Conservation (phyloP, 2,113 vertebrate species). For the Chaetops frenatus region DNA sequence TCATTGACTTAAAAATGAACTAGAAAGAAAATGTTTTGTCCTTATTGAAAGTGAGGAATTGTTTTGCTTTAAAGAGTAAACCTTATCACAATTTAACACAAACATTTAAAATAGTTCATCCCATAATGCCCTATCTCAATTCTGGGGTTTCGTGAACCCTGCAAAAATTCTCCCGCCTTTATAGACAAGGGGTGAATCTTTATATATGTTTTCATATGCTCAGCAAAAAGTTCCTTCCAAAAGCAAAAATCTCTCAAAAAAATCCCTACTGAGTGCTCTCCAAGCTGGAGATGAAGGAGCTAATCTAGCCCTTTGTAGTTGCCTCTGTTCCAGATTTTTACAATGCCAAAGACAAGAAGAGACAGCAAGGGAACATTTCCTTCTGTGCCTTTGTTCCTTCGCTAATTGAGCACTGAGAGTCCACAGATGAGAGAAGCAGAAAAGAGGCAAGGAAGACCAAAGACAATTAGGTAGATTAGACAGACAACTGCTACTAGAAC, state of each 20-base stretch:
- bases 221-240: not conserved
- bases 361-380: conserved; percentile 40
- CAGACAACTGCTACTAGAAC: not conserved
- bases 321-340: conserved; percentile 1
- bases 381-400: conserved; percentile 26
- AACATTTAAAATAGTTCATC: not conserved
- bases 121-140: not conserved
- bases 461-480: conserved; percentile 56
- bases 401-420: conserved; percentile 18
- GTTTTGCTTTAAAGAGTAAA: not conserved
- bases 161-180: not conserved
- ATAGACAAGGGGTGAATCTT: not conserved
- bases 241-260: not conserved
- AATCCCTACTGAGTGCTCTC: not conserved
- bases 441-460: conserved; percentile 6
- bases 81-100: not conserved
- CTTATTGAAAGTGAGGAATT: not conserved
- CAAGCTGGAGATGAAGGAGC: not conserved
- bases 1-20: not conserved
- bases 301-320: conserved; percentile 13
- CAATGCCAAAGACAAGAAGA: conserved; percentile 29
- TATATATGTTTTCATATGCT: not conserved
- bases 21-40: not conserved
- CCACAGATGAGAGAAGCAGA: conserved; percentile 32
- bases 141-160: not conserved